These are phyloP conservation scores for Sinohyriopsis cumingii DNA, from an alignment of 2,888 invertebrate species.

Conservation along the genomic window DNA sequence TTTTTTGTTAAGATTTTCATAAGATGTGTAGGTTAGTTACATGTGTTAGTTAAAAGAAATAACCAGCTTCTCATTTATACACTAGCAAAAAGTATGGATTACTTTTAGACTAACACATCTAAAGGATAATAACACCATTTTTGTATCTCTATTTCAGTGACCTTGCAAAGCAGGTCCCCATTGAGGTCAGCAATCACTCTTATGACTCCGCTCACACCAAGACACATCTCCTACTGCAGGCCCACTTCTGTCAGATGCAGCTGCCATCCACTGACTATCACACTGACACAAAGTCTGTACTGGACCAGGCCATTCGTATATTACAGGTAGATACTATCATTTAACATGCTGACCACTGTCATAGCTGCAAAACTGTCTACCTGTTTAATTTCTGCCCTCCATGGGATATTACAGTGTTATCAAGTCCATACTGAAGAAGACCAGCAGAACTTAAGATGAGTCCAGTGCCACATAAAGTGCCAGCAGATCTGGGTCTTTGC, in stretches of 20 bases:
- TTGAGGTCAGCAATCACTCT: slow-evolving; percentile 81
- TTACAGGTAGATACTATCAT: slow-evolving; percentile 76
- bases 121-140: not conserved
- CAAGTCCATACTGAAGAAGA: too few relatives aligned
- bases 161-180: slow-evolving; percentile 83
- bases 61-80: too few relatives aligned
- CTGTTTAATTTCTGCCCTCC: too few relatives aligned
- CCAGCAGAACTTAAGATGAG: too few relatives aligned
- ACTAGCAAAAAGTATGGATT: not conserved
- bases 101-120: not conserved
- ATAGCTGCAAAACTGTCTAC: too few relatives aligned
- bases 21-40: not conserved
- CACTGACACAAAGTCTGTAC: slow-evolving; percentile 95
- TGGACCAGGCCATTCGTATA: slow-evolving; percentile 96
- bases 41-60: too few relatives aligned
- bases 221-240: slow-evolving; percentile 92
- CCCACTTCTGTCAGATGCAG: slow-evolving; percentile 88
- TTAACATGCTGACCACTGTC: too few relatives aligned
- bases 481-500: too few relatives aligned
- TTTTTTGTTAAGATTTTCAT: slow-evolving; percentile 1
- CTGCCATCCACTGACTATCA: slow-evolving; percentile 94
- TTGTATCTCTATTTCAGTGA: slow-evolving; percentile 77
- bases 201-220: slow-evolving; percentile 96
- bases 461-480: too few relatives aligned
- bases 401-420: too few relatives aligned